phyloP scores from a whole-genome alignment of 2,797 vertebrate genomes.

The Bucorvus abyssinicus region DNA sequence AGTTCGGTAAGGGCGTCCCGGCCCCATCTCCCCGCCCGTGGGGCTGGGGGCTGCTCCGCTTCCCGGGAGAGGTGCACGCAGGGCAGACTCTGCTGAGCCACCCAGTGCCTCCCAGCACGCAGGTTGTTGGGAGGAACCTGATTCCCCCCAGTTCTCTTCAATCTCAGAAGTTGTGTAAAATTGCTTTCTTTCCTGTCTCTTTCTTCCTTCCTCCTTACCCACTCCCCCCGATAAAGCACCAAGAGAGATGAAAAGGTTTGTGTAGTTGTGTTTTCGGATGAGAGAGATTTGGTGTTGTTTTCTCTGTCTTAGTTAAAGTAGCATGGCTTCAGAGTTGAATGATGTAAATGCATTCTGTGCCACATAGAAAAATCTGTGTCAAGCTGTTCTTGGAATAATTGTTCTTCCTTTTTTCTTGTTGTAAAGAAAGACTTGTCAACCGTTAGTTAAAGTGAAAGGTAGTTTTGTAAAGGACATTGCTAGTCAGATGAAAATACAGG shows the following conservation, averaged over 20 bases:
- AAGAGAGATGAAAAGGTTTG: not conserved
- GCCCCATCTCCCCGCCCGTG: not conserved
- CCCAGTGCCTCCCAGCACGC: not conserved
- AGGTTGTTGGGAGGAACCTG: not conserved
- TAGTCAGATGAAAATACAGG: not conserved
- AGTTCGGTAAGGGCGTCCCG: slow-evolving; percentile 84
- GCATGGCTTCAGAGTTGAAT: not conserved
- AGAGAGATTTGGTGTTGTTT: not conserved
- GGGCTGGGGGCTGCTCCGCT: not conserved
- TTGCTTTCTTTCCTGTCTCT: not conserved
- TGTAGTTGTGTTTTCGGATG: fast-evolving
- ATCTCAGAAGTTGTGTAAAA: slow-evolving; percentile 29
- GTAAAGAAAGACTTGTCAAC: not conserved
- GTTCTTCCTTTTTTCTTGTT: not conserved
- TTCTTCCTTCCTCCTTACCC: not conserved
- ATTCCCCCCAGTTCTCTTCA: not conserved
- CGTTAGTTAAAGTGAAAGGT: not conserved
- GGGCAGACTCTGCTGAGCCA: not conserved
- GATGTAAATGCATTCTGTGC: not conserved
- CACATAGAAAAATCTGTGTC: not conserved
- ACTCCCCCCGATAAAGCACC: fast-evolving
- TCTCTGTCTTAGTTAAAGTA: not conserved
- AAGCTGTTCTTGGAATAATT: not conserved
- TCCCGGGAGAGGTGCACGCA: fast-evolving
- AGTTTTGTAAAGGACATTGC: not conserved